Evolutionary conservation across 2,113 vertebrate species (phyloP).

Genomic region (Panthera tigris): DNA sequence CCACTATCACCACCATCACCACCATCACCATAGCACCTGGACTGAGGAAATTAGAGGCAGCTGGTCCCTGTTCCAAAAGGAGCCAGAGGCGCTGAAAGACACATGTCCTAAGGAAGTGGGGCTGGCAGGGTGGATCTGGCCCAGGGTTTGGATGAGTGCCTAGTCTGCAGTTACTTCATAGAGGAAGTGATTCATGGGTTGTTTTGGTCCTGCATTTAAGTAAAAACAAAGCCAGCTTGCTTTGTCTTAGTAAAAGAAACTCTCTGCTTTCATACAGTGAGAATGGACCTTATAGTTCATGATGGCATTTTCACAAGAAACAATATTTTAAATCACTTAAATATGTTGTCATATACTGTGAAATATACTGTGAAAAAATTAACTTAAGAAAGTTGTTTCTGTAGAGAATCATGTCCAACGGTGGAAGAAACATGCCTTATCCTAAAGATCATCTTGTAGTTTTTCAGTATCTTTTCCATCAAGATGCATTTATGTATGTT

Average conservation of each 20-base stretch:
- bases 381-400: neutral
- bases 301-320: neutral
- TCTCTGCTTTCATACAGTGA: neutral
- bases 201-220: conserved; percentile 29
- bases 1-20: neutral
- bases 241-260: conserved; percentile 32
- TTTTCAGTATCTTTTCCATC: neutral
- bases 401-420: neutral
- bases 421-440: neutral
- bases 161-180: neutral
- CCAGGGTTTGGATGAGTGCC: neutral
- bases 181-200: conserved; percentile 58
- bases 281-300: neutral
- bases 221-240: conserved; percentile 41
- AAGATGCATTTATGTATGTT: neutral
- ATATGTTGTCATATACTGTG: neutral
- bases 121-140: neutral
- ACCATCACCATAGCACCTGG: neutral
- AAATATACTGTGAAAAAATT: neutral
- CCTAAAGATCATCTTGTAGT: neutral
- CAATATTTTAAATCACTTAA: neutral
- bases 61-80: neutral
- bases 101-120: conserved; percentile 40
- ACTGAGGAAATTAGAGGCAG: conserved; percentile 10
- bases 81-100: neutral